A percentile compares a stretch with the other conserved stretches of the same genome.
phyloP scores from a whole-genome alignment of 1,140 invertebrate genomes.

The Scaptodrosophila lebanonensis region DNA sequence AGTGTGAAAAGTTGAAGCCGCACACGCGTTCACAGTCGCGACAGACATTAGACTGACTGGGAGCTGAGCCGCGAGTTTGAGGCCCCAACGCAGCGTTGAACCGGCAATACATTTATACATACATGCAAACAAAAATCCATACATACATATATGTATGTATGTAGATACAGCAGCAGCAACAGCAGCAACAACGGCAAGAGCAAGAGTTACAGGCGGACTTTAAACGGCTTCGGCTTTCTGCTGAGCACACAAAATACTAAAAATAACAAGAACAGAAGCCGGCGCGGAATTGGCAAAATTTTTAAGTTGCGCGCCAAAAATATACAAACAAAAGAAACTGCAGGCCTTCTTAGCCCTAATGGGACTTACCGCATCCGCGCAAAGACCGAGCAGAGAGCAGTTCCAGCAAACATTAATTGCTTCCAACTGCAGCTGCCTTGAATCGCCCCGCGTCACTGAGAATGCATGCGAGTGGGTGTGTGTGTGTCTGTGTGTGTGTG shows the following conservation, averaged over 20 bases:
- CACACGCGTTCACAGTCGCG: constrained; percentile 65
- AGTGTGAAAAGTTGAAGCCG: constrained; percentile 54
- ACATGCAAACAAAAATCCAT: constrained; percentile 17
- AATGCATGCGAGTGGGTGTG: too few species aligned
- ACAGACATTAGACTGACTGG: constrained; percentile 55
- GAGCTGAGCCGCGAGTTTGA: constrained; percentile 23
- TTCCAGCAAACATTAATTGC: too few species aligned
- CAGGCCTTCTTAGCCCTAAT: constrained; percentile 5
- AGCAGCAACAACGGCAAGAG: background rate
- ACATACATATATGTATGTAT: too few species aligned
- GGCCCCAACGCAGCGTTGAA: constrained; percentile 11
- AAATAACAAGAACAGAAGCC: constrained; percentile 12
- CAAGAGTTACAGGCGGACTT: constrained; percentile 1
- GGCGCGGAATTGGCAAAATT: constrained; percentile 15
- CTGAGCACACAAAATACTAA: constrained; percentile 49
- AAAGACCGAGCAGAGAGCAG: background rate
- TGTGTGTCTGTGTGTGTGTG: too few species aligned
- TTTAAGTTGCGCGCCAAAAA: constrained; percentile 10
- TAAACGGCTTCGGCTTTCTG: constrained; percentile 46
- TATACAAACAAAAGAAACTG: background rate
- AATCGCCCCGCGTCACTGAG: too few species aligned
- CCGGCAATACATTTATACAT: constrained; percentile 19
- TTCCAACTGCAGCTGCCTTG: too few species aligned
- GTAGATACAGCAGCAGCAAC: constrained; percentile 12
- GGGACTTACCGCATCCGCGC: background rate